Evolutionary conservation across 2,113 vertebrate genomes (phyloP), one percentile per base, ranked within the genome.

Genomic region (Caranx ignobilis): DNA sequence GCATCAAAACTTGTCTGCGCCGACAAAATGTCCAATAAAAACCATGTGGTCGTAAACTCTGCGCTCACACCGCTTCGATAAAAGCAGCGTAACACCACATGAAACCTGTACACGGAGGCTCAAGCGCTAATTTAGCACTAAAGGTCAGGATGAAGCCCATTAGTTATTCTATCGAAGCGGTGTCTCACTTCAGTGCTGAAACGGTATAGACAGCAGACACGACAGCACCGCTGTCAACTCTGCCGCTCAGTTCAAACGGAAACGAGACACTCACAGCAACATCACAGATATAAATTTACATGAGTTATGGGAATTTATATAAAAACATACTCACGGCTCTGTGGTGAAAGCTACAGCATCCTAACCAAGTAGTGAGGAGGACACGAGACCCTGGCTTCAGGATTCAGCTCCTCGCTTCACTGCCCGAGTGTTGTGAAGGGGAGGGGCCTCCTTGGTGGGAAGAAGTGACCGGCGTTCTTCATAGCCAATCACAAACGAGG

Each of bases 161-260:
- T 68, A 91, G 88, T 70, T 81, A 92, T 91, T 92, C 88, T 89
- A 84, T 90, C 90, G 90, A 90, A 81, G 71, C 34, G 61, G 57
- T 41, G 35, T 63, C 82, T 81, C 15, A 83, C 31, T 50, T 62
- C 55, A 45, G 13, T 57, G 35, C 34, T 16, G 3, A 60, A 21
- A 37, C 34, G 5, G 5, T 5, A 13, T 5, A 31, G 15, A 26
- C 67, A 3, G 16, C 11, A 68, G 34, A 5, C 43, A 21, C 37
- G 65, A 54, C 55, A 12, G 12, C 15, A 37, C 48, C 56, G 32
- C 48, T 52, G 60, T 48, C 68, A 82, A 71, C 52, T 77, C 62
- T 5, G 72, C n/a, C 60, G 61, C 41, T 73, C 2, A 3, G 63
- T 47, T 67, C 66, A 73, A 54, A 77, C 71, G 16, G 34, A 79